Base-by-base conservation (phyloP, 2,888 invertebrate genomes). In the Tipula confusa region DNA sequence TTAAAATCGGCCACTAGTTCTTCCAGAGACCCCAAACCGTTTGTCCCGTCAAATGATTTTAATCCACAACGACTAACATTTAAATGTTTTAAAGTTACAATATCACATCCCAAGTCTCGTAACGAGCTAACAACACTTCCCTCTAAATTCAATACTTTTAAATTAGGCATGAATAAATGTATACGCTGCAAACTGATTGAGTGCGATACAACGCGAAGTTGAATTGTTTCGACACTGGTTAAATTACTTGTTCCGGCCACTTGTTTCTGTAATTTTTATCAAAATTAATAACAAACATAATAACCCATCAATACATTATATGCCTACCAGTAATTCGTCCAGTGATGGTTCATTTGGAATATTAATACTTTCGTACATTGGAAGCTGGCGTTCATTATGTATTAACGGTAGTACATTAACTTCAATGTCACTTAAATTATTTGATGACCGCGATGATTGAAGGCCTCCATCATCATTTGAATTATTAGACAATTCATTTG, bases 51-150 rank as follows among this genome's bases (percentile, higher is more conserved):
- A 85, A 95, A 89, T 85, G 92, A 92, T 24, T 90, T 91, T 83
- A 95, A 87, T 0, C 93, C 92, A 86, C 94, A 95, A 79, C 93
- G 91, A 86, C 92, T 92, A 5, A 94, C 92, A 86, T 90, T 90
- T 83, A 93, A 87, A 81, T 88, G 87, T 85, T 87, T 87, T 18
- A 90, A 85, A 82, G 92, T 92, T 83, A 90, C 90, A 84, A 94
- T 89, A 29, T 92, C 92, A 85, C 92, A 93, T 24, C 94, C 95
- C 24, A 94, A 90, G 86, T 94, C 94, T 84, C 94, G 90, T 81
- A 95, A 87, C 0, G 94, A 93, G 4, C 91, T 90, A 0, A 95
- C 88, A 6, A 92, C 92, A 85, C 94, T 94, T 31, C 94, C 94
- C 84, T 94, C 93, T 3, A 95, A 88, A 43, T 91, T 92, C 48